These are phyloP conservation scores for Drosophila aff. DNA, from an alignment of 1,140 invertebrate species.

Conservation along the genomic window DNA sequence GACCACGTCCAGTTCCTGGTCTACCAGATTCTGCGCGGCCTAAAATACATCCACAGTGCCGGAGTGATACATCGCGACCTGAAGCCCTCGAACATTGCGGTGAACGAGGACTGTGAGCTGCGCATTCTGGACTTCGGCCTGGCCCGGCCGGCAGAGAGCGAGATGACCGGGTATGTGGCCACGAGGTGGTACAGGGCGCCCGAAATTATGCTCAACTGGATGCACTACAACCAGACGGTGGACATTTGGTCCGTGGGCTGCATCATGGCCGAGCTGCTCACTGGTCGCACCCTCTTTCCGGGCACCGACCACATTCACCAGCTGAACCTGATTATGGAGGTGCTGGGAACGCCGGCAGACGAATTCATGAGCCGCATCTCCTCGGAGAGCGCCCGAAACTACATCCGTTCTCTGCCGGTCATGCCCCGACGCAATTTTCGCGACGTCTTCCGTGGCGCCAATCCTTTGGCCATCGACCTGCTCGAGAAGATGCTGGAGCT, in stretches of 20 bases:
- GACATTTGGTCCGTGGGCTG: conserved; percentile 99
- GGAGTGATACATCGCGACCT: conserved; percentile 99
- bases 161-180: conserved; percentile 99
- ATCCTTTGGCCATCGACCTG: conserved; percentile 96
- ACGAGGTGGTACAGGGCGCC: conserved; percentile 98
- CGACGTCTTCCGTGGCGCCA: conserved; percentile 96
- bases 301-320: conserved; percentile 99
- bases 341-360: conserved; percentile 95
- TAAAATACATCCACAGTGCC: conserved; percentile 99
- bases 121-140: conserved; percentile 99
- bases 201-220: conserved; percentile 99
- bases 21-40: conserved; percentile 98
- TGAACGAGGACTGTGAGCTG: conserved; percentile 99
- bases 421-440: conserved; percentile 96
- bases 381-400: conserved; percentile 96
- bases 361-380: conserved; percentile 98
- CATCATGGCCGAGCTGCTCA: conserved; percentile 98
- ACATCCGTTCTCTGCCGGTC: conserved; percentile 95
- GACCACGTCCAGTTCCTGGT: conserved; percentile 99
- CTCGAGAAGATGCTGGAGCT: conserved; percentile 98
- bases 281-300: conserved; percentile 96
- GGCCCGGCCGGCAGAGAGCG: conserved; percentile 97
- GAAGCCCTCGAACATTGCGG: conserved; percentile 99
- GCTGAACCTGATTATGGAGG: conserved; percentile 97
- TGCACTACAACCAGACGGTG: conserved; percentile 99